Evolutionary conservation across 2,797 vertebrate species (phyloP), one percentile per base, ranked within the genome.

Genomic region (Coracias cyanogaster): DNA sequence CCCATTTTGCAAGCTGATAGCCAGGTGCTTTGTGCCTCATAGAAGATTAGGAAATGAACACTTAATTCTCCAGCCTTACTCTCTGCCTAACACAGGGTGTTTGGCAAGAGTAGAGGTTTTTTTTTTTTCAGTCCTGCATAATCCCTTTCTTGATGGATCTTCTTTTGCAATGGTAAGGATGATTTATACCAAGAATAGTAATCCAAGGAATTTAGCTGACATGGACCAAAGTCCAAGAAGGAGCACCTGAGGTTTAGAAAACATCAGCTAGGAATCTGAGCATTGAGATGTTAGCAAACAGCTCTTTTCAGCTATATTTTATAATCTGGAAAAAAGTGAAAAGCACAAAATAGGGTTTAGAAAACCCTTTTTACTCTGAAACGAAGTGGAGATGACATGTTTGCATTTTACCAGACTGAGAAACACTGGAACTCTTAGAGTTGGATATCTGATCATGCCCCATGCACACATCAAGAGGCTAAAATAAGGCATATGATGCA

Each of bases 391-490:
- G 70, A 66, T 28, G 41, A 73, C 41, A 41, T 33, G 51, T 96
- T 96, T 93, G 90, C 43, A 57, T 90, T 73, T 85, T 64, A 46
- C 17, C 29, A 71, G 67, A 76, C 45, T 57, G 76, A 87, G 66
- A 93, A 94, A 92, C 82, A 72, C n/a, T 85, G 96, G 81, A 82
- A 95, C 55, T 93, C 82, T 52, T 35, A 29, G n/a, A 52, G 35
- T 4, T 80, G 74, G 51, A 52, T 82, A 29, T 70, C 86, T 73
- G 67, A 65, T 91, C 62, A 55, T 76, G 78, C 66, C 92, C 70
- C 18, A 5, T 60, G 80, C 66, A 73, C 57, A 60, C 21, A 77
- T n/a, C 35, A 89, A 89, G 90, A 89, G 67, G 35, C 67, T 92
- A 80, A 94, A 93, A 74, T 74, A 87, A 94, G 81, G 64, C 65